These are phyloP conservation scores for Parazoanthus atlanticus DNA, from an alignment of 92 coral and sea anemone genomes.

Conservation along the genomic window DNA sequence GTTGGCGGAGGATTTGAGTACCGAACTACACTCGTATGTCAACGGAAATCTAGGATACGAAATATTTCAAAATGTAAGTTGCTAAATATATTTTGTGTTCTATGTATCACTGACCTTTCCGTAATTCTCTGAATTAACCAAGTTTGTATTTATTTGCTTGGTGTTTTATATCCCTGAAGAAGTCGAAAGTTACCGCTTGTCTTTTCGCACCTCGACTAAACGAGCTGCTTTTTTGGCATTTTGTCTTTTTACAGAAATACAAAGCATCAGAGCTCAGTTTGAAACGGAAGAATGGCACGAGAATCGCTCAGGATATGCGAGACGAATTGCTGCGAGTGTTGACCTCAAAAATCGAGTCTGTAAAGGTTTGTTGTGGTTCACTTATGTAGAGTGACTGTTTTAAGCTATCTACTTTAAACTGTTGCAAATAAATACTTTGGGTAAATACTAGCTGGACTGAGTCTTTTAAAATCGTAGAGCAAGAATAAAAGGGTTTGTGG, in stretches of 20 bases:
- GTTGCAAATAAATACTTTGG: constrained; percentile 59
- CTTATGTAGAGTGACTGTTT: constrained; percentile 44
- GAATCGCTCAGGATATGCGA: constrained; percentile 64
- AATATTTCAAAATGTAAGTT: constrained; percentile 60
- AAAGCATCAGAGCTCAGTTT: neutral
- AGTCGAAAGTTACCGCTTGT: constrained; percentile 53
- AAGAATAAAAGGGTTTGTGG: neutral
- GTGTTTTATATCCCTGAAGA: constrained; percentile 48
- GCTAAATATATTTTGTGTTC: constrained; percentile 29
- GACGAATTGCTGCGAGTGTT: constrained; percentile 50
- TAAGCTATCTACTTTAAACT: constrained; percentile 43
- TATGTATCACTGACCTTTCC: constrained; percentile 32
- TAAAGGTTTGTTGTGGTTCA: constrained; percentile 63
- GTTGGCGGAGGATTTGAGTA: constrained; percentile 54
- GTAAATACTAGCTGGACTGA: constrained; percentile 12
- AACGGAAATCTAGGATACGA: constrained; percentile 47
- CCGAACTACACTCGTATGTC: constrained; percentile 31
- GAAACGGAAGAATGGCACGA: constrained; percentile 55
- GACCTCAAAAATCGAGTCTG: constrained; percentile 69
- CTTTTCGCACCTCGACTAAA: constrained; percentile 43
- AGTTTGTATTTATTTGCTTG: constrained; percentile 45
- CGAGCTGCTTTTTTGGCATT: constrained; percentile 14
- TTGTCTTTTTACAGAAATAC: constrained; percentile 61
- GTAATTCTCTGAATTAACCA: constrained; percentile 33
- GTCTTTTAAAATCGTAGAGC: constrained; percentile 35